A percentile compares a stretch with the other conserved stretches of the same genome.
phyloP scores from a whole-genome alignment of 2,113 vertebrate species.

The Gymnobelideus leadbeateri region DNA sequence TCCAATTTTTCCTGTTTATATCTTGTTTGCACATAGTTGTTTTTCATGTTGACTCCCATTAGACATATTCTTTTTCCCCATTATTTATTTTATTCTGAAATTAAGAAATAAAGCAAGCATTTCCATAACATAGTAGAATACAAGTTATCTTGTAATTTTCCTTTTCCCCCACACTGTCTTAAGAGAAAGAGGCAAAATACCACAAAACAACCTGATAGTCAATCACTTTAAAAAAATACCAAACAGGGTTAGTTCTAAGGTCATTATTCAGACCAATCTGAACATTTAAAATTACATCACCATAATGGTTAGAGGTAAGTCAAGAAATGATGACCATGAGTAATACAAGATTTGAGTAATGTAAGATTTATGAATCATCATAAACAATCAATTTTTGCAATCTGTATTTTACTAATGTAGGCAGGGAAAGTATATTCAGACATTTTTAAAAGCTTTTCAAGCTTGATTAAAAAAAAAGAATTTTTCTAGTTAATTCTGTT shows the following conservation, averaged over 20 bases:
- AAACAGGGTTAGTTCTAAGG: not conserved
- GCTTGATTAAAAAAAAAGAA: not conserved
- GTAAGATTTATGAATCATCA: not conserved
- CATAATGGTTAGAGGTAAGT: not conserved
- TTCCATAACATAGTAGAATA: too few relatives aligned
- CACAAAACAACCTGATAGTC: not conserved
- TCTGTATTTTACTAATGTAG: not conserved
- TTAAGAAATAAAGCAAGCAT: too few relatives aligned
- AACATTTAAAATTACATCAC: not conserved
- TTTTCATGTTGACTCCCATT: too few relatives aligned
- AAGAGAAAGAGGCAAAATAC: not conserved
- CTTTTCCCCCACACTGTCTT: not conserved
- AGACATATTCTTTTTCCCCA: too few relatives aligned
- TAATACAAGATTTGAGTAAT: not conserved
- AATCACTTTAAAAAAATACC: not conserved
- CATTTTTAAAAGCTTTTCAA: not conserved
- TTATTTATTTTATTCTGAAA: too few relatives aligned
- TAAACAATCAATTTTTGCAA: not conserved
- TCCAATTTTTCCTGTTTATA: not conserved
- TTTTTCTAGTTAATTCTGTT: not conserved
- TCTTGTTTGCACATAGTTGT: too few relatives aligned
- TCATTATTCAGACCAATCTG: not conserved
- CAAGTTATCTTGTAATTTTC: too few relatives aligned
- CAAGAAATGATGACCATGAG: not conserved
- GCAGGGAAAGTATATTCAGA: not conserved